Base-by-base conservation (phyloP, 1,140 invertebrate species). In the Maniola jurtina region DNA sequence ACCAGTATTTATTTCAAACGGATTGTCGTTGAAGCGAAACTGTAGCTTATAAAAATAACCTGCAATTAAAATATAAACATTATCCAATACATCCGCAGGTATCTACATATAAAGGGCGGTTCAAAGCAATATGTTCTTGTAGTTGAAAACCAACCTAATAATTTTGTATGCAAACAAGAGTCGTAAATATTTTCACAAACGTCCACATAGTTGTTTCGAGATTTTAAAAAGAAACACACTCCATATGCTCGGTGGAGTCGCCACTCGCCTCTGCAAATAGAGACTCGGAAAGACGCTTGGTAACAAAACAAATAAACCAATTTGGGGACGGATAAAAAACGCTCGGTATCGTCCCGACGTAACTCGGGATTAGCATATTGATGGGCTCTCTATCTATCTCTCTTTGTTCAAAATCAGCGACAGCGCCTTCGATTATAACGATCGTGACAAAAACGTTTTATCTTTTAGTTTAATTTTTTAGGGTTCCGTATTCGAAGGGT, bases 391-490 rank as follows among this genome's bases (percentile, higher is more conserved):
- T 88, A 89, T 89, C 88, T 84, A 76, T 83, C 75, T 68, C 60
- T 70, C 82, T 90, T 90, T 90, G 86, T 89, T 88, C 81, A 83
- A 83, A 89, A 89, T 90, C 88, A 88, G 88, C 88, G 87, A 88
- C 86, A 87, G 75, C 73, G 73, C 80, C 72, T 84, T 88, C 84
- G 87, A 90, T 89, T 85, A 90, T 89, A 86, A 80, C 64, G 78
- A 81, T 84, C 72, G 70, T 68, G 71, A 81, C 79, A 88, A 86
- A 88, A 88, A 89, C 42, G 71, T 57, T 73, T 66, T 62, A 64
- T 48, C 50, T 69, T 66, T 69, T 59, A 60, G 67, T 69, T 64
- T 16, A 56, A 69, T 38, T 69, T 79, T 4, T 25, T 25, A 25
- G 25, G 25, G 25, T 25, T 25, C 25, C 25, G 1, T 25, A 25